Evolutionary conservation across 2,797 vertebrate genomes (phyloP), one percentile per base, ranked within the genome.

Genomic region (Lepilemur septentrionalis): DNA sequence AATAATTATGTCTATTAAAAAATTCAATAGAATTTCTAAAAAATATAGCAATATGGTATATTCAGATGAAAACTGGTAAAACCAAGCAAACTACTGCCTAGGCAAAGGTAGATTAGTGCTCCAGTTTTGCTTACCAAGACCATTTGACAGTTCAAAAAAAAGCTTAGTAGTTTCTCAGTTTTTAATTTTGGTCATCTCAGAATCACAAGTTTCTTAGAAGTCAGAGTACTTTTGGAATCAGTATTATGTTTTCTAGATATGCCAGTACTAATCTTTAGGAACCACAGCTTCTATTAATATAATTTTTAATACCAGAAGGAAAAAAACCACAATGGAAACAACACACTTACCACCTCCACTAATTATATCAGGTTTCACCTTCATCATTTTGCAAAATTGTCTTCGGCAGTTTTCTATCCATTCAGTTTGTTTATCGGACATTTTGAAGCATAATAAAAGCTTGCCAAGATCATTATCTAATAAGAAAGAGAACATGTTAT

Each of bases 331-430:
- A 76, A 23, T 4, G 38, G 14, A 75, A 88, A 55, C 8, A 35
- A n/a, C 0, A 1, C 25, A 99, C 99, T 98, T 93, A 99, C 99
- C 98, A 2, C 97, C 95, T 98, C 99, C 99, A 63, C 98, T 98
- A 46, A 99, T 88, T 69, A 79, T 8, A 89, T 97, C 96, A 0
- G 99, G 98, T 89, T 98, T 99, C 90, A 98, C 97, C 97, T 98
- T 99, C 98, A 99, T 98, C 80, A 97, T 97, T 98, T 98, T 99
- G 98, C 98, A 98, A 98, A 99, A 99, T 0, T 98, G 98, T 96
- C 94, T 98, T 95, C 98, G 98, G 98, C 98, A 99, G 92, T 79
- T 97, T 94, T 99, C 99, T 98, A 99, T 98, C 99, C 99, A 99
- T 48, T 81, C 97, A 0, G 93, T 96, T 43, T 98, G 98, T 61